These are phyloP conservation scores for Empidonax traillii DNA, from an alignment of 2,113 vertebrate genomes.

Conservation along the genomic window DNA sequence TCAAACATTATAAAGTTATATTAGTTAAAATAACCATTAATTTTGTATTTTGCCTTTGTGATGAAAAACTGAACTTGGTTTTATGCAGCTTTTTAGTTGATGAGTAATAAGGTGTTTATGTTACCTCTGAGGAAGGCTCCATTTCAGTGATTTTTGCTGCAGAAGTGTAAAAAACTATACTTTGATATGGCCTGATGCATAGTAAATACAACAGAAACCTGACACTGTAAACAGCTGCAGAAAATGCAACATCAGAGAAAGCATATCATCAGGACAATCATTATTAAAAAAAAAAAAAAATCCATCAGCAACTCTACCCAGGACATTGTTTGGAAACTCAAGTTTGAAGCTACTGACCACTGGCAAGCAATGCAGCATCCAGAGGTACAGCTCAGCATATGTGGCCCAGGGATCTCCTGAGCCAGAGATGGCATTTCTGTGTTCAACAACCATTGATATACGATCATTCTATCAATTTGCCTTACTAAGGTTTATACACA, in stretches of 20 bases:
- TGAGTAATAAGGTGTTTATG: neutral
- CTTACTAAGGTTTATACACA: neutral
- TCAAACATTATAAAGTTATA: neutral
- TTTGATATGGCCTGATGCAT: neutral
- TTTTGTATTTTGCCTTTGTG: neutral
- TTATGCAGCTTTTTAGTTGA: neutral
- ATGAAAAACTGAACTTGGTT: neutral
- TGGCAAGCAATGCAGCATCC: neutral
- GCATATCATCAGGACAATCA: neutral
- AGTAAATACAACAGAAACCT: neutral
- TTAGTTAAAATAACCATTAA: neutral
- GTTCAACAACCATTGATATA: neutral
- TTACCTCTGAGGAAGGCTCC: neutral
- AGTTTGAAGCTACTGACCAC: neutral
- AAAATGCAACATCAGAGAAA: neutral
- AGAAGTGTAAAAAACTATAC: neutral
- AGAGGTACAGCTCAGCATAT: neutral
- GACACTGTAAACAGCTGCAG: neutral
- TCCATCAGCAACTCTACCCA: accelerated
- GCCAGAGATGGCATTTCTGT: neutral
- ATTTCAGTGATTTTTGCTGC: neutral
- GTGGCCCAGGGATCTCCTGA: neutral
- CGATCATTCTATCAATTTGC: neutral
- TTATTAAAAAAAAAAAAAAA: neutral
- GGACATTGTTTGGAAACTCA: neutral